phyloP scores from a whole-genome alignment of 2,888 invertebrate species.

The Scaptomyza parva region DNA sequence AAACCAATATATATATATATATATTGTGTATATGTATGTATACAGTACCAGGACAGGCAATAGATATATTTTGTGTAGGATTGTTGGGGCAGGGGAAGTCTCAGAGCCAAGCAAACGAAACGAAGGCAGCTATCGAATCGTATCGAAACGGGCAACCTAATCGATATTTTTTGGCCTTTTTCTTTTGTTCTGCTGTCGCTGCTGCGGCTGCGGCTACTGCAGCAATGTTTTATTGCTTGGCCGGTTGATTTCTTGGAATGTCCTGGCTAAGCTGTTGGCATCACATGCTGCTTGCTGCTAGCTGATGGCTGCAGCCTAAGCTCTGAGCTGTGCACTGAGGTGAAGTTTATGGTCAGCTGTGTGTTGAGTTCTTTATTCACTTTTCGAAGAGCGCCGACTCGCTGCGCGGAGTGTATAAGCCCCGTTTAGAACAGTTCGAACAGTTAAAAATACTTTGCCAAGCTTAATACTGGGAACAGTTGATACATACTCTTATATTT shows the following conservation, averaged over 20 bases:
- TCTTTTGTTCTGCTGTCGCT: constrained; percentile 12
- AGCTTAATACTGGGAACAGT: constrained; percentile 52
- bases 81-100: neutral
- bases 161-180: constrained; percentile 65
- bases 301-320: constrained; percentile 41
- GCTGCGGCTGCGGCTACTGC: constrained; percentile 21
- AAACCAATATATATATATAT: constrained; percentile 51
- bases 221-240: constrained; percentile 23
- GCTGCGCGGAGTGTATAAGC: constrained; percentile 4
- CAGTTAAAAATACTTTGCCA: neutral
- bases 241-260: constrained; percentile 41
- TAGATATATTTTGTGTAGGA: neutral
- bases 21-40: too few species aligned
- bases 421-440: constrained; percentile 10
- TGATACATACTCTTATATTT: constrained; percentile 42
- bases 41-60: too few species aligned
- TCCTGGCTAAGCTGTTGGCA: constrained; percentile 23
- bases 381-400: constrained; percentile 52
- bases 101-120: neutral
- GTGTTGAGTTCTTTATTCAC: constrained; percentile 45
- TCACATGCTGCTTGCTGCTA: neutral
- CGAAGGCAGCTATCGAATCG: constrained; percentile 21
- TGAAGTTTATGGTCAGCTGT: constrained; percentile 59
- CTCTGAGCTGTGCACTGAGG: constrained; percentile 37
- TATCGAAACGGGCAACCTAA: constrained; percentile 38